Evolutionary conservation across 2,113 vertebrate genomes (phyloP), one percentile per base, ranked within the genome.

Genomic region (Sisor rabdophorus): DNA sequence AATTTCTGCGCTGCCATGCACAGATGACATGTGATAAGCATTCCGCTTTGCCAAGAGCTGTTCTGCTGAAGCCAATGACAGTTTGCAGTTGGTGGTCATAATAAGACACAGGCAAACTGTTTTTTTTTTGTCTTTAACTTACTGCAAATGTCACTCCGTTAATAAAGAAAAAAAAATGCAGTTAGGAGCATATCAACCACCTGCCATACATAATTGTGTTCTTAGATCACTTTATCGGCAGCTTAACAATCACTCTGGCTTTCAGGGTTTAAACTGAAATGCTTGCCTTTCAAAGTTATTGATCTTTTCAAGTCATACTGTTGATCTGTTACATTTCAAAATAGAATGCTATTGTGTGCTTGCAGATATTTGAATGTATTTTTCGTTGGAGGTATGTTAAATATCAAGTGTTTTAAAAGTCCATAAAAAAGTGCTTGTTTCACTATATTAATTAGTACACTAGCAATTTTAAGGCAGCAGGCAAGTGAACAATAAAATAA

Each of bases 11-110:
- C 89, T 92, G 86, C 89, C 89, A 90, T 82, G 87, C 87, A 91
- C 84, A 91, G 90, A 85, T 93, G 92, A 95, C 93, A 93, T 94
- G 88, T 91, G 93, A 94, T 90, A 89, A 91, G 89, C 91, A 91
- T 92, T 93, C 91, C 93, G 89, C 91, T 89, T 60, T 64, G 68
- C 76, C 68, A 78, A 47, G 67, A 89, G 93, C 90, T 87, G 88
- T 92, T 91, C 89, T 55, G 86, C 86, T 88, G 87, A 89, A n/a
- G 92, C 88, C 90, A 89, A 93, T 90, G 89, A 89, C 91, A 89
- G 88, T 86, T 91, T 89, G 89, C 90, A 89, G 88, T 86, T 91
- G 90, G 89, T 91, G 86, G 85, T 88, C 89, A 89, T 88, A 83
- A 83, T 80, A 84, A 89, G 90, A 55, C 82, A 59, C 87, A 87